These are phyloP conservation scores for Sterna hirundo DNA, from an alignment of 2,113 vertebrate genomes.

Conservation along the genomic window DNA sequence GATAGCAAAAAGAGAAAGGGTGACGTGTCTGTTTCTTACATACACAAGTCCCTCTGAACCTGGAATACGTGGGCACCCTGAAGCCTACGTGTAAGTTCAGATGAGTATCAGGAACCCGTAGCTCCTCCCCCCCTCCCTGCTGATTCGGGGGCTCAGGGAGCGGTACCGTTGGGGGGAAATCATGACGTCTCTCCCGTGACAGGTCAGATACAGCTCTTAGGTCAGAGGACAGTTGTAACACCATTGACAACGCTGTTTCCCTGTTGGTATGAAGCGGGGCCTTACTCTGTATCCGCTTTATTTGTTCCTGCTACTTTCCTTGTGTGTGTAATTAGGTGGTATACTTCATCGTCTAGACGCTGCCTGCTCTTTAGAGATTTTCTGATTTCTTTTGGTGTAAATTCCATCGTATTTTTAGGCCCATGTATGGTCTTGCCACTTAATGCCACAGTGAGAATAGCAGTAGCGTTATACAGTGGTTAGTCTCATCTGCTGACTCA, in stretches of 20 bases:
- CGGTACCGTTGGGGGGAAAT: not conserved
- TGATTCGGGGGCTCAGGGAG: not conserved
- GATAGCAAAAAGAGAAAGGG: not conserved
- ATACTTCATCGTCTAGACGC: not conserved
- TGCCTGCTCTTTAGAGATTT: not conserved
- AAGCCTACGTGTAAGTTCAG: not conserved
- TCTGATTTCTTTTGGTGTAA: not conserved
- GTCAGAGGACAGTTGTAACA: not conserved
- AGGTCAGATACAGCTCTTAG: not conserved
- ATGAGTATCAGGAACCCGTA: not conserved
- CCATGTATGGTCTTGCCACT: not conserved
- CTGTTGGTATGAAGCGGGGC: not conserved
- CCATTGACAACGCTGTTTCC: not conserved
- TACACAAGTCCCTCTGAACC: not conserved
- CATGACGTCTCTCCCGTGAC: not conserved
- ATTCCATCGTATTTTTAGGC: not conserved
- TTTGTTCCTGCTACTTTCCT: not conserved
- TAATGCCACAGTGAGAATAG: not conserved
- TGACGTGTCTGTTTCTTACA: accelerated
- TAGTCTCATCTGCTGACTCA: not conserved
- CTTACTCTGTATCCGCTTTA: not conserved
- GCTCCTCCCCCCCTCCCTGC: not conserved
- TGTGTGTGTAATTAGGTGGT: not conserved
- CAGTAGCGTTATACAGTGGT: not conserved
- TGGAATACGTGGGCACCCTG: not conserved